These are phyloP conservation scores for Dasysyrphus albostriatus DNA, from an alignment of 2,888 invertebrate genomes.

Conservation along the genomic window DNA sequence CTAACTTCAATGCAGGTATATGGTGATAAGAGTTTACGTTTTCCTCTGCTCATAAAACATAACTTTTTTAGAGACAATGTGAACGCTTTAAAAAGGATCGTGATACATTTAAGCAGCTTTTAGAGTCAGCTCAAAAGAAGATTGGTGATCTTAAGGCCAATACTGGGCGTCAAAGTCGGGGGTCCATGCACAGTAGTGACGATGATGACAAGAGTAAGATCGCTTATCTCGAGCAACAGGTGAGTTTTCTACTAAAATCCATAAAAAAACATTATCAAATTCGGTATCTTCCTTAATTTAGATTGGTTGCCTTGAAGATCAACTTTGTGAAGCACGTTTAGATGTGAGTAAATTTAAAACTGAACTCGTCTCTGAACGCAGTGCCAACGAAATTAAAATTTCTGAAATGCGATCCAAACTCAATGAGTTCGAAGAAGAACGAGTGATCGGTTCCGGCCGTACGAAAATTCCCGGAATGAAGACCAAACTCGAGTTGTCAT, in stretches of 20 bases:
- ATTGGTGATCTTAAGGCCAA: conserved; percentile 89
- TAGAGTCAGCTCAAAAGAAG: conserved; percentile 93
- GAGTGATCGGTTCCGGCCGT: conserved; percentile 91
- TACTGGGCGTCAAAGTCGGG: conserved; percentile 85
- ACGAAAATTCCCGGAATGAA: conserved; percentile 93
- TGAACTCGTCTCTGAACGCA: conserved; percentile 94
- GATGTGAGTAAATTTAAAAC: conserved; percentile 93
- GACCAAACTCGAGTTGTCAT: conserved; percentile 94
- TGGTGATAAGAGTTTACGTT: not conserved
- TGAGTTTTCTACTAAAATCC: conserved; percentile 55
- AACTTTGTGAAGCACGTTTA: conserved; percentile 92
- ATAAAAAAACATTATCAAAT: not conserved
- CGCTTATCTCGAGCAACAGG: conserved; percentile 91
- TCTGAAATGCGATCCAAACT: conserved; percentile 94
- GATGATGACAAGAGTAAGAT: conserved; percentile 90
- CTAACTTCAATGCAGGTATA: conserved; percentile 91
- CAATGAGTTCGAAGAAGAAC: conserved; percentile 92
- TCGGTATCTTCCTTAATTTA: conserved; percentile 52
- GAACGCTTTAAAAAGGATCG: conserved; percentile 93
- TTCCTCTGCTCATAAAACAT: not conserved
- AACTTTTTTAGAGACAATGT: conserved; percentile 81
- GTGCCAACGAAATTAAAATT: conserved; percentile 92
- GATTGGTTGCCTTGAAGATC: conserved; percentile 93
- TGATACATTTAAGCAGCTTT: conserved; percentile 95
- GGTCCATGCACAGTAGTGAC: conserved; percentile 90